Conservation (phyloP, 2,113 vertebrate genomes). For the Hippolais icterina region DNA sequence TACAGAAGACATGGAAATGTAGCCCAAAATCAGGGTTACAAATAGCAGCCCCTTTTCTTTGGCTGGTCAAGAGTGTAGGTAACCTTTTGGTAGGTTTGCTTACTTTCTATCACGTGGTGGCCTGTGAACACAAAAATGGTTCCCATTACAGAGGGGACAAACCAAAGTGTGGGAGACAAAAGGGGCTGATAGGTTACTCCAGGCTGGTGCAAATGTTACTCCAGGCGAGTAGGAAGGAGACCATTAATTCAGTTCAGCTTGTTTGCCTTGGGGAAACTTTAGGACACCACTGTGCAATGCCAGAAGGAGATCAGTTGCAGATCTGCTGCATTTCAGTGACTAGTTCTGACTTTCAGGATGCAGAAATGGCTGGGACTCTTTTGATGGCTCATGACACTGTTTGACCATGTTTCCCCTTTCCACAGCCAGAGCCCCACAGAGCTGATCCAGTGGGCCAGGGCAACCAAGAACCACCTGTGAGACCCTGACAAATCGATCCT, state of each 20-base stretch:
- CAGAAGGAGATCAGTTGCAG: neutral
- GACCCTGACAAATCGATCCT: accelerated
- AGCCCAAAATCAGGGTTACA: neutral
- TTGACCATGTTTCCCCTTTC: neutral
- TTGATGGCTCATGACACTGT: neutral
- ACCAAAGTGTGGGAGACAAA: neutral
- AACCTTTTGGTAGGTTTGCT: neutral
- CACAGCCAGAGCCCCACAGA: neutral
- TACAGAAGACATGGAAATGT: neutral
- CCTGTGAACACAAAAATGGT: neutral
- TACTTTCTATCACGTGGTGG: neutral
- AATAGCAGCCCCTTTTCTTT: neutral
- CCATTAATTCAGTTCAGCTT: neutral
- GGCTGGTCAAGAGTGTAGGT: neutral
- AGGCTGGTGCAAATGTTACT: neutral
- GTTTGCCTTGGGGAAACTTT: neutral
- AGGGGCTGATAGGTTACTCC: neutral
- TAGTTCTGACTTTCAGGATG: neutral
- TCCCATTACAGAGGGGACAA: neutral
- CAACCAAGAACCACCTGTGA: neutral
- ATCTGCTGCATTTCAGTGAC: neutral
- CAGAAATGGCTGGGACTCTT: neutral
- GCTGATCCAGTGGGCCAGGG: neutral
- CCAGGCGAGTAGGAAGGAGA: neutral
- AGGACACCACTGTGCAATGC: neutral